Conservation (phyloP, 1,140 invertebrate genomes). For the Drosophila arizonae region DNA sequence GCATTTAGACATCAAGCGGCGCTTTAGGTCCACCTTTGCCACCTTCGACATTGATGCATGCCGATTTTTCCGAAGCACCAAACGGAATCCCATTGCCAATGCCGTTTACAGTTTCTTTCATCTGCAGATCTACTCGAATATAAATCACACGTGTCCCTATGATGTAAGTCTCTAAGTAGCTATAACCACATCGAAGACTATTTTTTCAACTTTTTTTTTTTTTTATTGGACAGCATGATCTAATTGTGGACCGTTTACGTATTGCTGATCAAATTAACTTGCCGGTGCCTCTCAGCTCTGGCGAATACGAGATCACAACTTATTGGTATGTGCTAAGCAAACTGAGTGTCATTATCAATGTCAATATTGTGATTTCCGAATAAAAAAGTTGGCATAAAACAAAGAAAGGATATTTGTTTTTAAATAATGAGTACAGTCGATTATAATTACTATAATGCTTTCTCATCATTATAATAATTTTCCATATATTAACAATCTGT, state of each 20-base stretch:
- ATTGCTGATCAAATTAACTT: slow-evolving; percentile 16
- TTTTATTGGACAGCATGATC: slow-evolving; percentile 24
- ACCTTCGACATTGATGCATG: slow-evolving; percentile 22
- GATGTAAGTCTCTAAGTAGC: slow-evolving; percentile 21
- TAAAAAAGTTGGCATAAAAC: neutral
- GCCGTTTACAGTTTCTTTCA: slow-evolving; percentile 24
- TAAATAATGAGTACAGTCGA: too few species aligned
- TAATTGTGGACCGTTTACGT: slow-evolving; percentile 12
- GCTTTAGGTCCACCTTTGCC: neutral
- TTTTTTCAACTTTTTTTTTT: neutral
- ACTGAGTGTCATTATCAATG: neutral
- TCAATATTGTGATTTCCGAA: neutral
- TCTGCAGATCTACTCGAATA: slow-evolving; percentile 16
- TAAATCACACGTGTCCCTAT: slow-evolving; percentile 49
- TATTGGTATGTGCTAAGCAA: neutral
- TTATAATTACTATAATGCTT: too few species aligned
- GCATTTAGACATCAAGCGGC: neutral
- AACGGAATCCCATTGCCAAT: slow-evolving; percentile 26
- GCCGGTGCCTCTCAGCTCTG: neutral
- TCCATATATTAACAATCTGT: too few species aligned
- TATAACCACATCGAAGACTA: neutral
- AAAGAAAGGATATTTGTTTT: neutral
- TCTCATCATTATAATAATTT: too few species aligned
- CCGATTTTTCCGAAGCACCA: slow-evolving; percentile 11
- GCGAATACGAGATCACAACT: slow-evolving; percentile 20